Percentiles rank a stretch among this genome's conserved stretches.
Evolutionary conservation across 2,888 invertebrate genomes (phyloP).

Genomic region (Drosophila mettleri): DNA sequence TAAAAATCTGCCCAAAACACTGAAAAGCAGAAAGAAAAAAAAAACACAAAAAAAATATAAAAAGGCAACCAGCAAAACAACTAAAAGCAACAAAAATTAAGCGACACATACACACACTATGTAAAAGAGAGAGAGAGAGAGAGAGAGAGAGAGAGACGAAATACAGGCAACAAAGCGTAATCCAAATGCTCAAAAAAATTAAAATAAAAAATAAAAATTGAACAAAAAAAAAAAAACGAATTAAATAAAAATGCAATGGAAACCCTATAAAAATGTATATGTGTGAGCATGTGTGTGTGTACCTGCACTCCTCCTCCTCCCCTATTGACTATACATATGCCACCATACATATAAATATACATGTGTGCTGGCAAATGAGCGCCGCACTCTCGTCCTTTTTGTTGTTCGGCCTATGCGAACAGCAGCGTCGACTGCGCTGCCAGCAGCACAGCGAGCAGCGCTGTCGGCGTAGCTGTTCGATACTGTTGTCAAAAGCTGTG

Average conservation of each 20-base stretch:
- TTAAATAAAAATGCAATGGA: slow-evolving; percentile 70
- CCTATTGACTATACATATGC: slow-evolving; percentile 20
- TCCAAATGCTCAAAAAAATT: slow-evolving; percentile 71
- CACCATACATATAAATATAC: slow-evolving; percentile 21
- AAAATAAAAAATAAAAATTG: slow-evolving; percentile 29
- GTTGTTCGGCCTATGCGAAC: slow-evolving; percentile 73
- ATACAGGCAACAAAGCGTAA: slow-evolving; percentile 72
- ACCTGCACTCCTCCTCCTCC: slow-evolving; percentile 38
- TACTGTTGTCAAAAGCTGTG: slow-evolving; percentile 27
- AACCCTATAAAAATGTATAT: slow-evolving; percentile 79
- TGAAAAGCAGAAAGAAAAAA: slow-evolving; percentile 46
- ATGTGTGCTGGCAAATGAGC: slow-evolving; percentile 68
- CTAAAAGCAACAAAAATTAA: slow-evolving; percentile 31
- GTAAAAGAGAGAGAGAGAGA: slow-evolving; percentile 37
- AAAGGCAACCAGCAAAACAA: slow-evolving; percentile 49
- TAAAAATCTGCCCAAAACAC: slow-evolving; percentile 81
- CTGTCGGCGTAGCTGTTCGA: slow-evolving; percentile 14
- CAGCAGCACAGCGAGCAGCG: slow-evolving; percentile 20
- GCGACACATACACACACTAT: slow-evolving; percentile 32
- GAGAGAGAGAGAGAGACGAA: slow-evolving; percentile 4
- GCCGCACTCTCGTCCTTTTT: slow-evolving; percentile 75
- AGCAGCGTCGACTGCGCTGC: slow-evolving; percentile 40
- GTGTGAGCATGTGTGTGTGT: slow-evolving; percentile 14
- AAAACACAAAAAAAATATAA: slow-evolving; percentile 37
- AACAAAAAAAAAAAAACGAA: slow-evolving; percentile 36